phyloP scores from a whole-genome alignment of 2,888 invertebrate genomes.

The Hirtodrosophila duncani region DNA sequence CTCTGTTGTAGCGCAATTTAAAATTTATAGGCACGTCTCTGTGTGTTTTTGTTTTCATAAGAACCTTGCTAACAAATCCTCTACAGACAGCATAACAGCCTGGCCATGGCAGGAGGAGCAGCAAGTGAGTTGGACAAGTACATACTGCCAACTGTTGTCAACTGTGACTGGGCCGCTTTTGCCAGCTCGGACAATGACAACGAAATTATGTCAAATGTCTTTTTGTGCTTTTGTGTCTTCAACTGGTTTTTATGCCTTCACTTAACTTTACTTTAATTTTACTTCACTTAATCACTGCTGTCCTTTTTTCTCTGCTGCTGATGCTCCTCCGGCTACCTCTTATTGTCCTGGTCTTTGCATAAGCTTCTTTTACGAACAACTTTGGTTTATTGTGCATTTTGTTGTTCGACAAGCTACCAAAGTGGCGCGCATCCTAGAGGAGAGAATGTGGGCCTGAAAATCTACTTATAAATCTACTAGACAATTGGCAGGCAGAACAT shows the following conservation, averaged over 20 bases:
- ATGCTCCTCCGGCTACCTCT: too few relatives aligned
- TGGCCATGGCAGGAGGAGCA: background rate
- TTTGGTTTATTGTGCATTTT: constrained; percentile 24
- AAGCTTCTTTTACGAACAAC: background rate
- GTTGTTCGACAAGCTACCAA: constrained; percentile 27
- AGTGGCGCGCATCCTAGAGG: constrained; percentile 1
- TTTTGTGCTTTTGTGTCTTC: constrained; percentile 23
- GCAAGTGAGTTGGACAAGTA: background rate
- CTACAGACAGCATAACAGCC: constrained; percentile 1
- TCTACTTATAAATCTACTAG: constrained; percentile 26
- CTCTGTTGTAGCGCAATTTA: constrained; percentile 42
- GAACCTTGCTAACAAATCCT: constrained; percentile 30
- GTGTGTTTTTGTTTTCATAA: constrained; percentile 51
- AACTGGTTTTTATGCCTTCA: constrained; percentile 19
- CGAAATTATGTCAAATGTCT: constrained; percentile 57
- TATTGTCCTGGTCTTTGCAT: too few relatives aligned
- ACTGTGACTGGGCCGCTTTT: constrained; percentile 26
- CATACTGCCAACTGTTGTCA: constrained; percentile 28
- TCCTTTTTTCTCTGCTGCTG: background rate
- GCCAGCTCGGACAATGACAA: constrained; percentile 27
- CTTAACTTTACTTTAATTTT: constrained; percentile 38
- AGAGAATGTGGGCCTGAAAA: constrained; percentile 14
- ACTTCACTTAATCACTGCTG: constrained; percentile 4
- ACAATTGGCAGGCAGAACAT: constrained; percentile 5
- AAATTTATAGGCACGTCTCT: constrained; percentile 62